Percentiles rank a stretch among this genome's conserved stretches.
Evolutionary conservation across 2,113 vertebrate species (phyloP).

Genomic region (Eublepharis macularius): DNA sequence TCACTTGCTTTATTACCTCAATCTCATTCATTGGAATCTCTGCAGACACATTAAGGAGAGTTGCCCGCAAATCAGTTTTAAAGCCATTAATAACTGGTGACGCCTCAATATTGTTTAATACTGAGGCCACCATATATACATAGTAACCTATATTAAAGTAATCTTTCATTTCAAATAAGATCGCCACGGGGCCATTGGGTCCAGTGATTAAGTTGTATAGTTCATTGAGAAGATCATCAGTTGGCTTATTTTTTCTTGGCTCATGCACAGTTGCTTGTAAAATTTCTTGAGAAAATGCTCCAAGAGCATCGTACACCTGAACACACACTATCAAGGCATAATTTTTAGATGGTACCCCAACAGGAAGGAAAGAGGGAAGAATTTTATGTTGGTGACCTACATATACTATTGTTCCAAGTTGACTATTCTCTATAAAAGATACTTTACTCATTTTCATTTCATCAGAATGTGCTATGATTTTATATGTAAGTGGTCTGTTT

Average conservation of each 20-base stretch:
- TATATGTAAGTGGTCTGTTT: conserved; percentile 70
- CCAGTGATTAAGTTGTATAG: conserved; percentile 20
- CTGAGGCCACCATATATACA: conserved; percentile 54
- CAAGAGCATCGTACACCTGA: conserved; percentile 64
- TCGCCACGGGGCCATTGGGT: accelerated
- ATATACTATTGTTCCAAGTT: conserved; percentile 66
- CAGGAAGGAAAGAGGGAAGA: conserved; percentile 67
- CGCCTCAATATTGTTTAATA: conserved; percentile 56
- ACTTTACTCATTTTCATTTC: conserved; percentile 28
- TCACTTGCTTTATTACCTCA: conserved; percentile 65
- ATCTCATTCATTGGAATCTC: conserved; percentile 28
- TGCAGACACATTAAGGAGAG: conserved; percentile 50
- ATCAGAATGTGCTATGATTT: conserved; percentile 63
- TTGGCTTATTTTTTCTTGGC: neutral
- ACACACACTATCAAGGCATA: conserved; percentile 46
- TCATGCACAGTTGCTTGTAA: conserved; percentile 27
- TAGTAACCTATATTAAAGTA: conserved; percentile 60
- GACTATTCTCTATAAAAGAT: conserved; percentile 67
- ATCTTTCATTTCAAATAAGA: conserved; percentile 31
- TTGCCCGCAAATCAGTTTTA: conserved; percentile 38
- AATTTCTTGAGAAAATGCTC: conserved; percentile 59
- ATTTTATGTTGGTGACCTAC: conserved; percentile 46
- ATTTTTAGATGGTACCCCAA: conserved; percentile 12
- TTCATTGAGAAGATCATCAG: neutral
- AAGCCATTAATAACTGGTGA: neutral